These are phyloP conservation scores for Lepilemur septentrionalis DNA, from an alignment of 2,797 vertebrate genomes.

Conservation along the genomic window DNA sequence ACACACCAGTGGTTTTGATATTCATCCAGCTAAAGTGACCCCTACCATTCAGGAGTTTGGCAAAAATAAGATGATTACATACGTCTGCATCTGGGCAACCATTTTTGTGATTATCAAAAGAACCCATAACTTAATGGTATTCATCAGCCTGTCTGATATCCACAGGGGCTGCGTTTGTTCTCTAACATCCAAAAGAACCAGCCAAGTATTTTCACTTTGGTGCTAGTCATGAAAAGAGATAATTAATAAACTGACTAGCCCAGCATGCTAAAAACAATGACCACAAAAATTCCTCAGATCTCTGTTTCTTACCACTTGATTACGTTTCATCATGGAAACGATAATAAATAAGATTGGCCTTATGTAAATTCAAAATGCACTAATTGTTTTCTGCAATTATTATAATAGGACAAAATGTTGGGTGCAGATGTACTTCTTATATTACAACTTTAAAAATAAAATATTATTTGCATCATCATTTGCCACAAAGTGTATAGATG, in stretches of 20 bases:
- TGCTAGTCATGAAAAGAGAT: conserved; percentile 10
- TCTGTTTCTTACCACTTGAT: background rate
- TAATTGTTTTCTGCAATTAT: background rate
- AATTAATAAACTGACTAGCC: conserved; percentile 55
- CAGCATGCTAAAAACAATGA: background rate
- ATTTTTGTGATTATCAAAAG: conserved; percentile 52
- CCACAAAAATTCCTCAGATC: background rate
- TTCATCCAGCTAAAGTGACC: background rate
- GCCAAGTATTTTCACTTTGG: conserved; percentile 54
- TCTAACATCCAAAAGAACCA: conserved; percentile 5
- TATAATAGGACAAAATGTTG: background rate
- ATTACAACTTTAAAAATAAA: background rate
- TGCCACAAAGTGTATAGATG: background rate
- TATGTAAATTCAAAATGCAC: background rate
- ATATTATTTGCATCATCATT: background rate
- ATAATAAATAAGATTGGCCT: background rate
- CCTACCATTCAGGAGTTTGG: background rate
- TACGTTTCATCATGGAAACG: background rate
- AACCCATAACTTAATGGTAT: conserved; percentile 44
- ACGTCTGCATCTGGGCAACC: background rate
- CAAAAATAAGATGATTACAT: conserved; percentile 17
- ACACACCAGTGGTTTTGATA: background rate
- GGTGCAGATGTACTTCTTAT: background rate
- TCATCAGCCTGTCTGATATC: background rate
- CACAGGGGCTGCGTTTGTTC: conserved; percentile 11